These are phyloP conservation scores for Crossaster papposus DNA, from an alignment of 53 echinoderm and acorn worm species.

Conservation along the genomic window DNA sequence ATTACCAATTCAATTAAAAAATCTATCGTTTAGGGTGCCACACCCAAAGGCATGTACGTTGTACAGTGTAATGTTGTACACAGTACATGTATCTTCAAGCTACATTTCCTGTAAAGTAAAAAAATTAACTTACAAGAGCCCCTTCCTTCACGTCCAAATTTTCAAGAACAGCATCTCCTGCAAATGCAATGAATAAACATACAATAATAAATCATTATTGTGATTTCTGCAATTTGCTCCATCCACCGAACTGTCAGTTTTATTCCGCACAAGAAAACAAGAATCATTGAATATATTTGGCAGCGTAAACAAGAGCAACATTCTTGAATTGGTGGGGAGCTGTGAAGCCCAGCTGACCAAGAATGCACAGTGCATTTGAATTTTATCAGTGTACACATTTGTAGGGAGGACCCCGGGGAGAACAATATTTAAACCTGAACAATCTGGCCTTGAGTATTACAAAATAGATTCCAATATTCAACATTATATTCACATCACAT, in stretches of 20 bases:
- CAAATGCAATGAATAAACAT: conserved; percentile 4
- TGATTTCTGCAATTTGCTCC: not conserved
- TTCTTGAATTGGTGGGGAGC: not conserved
- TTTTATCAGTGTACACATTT: not conserved
- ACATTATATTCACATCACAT: no score
- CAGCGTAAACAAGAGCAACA: not conserved
- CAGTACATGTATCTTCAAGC: no score
- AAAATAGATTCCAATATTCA: no score
- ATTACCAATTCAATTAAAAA: no score
- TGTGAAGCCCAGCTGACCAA: not conserved
- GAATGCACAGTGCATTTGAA: not conserved
- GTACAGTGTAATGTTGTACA: no score
- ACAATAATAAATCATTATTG: not conserved
- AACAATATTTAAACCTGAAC: no score
- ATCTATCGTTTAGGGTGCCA: no score
- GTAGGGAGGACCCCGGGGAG: no score
- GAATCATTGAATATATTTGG: not conserved
- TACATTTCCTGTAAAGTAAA: not conserved
- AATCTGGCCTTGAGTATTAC: no score
- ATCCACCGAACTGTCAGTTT: no score
- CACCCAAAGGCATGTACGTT: no score
- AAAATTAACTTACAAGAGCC: conserved; percentile 78
- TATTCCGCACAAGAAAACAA: not conserved
- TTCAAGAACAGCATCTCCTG: conserved; percentile 94
- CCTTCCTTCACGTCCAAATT: conserved; percentile 94